A percentile compares a stretch with the other conserved stretches of the same genome.
These are phyloP conservation scores for Toxonevra muliebris DNA, from an alignment of 2,888 invertebrate genomes.

Conservation along the genomic window DNA sequence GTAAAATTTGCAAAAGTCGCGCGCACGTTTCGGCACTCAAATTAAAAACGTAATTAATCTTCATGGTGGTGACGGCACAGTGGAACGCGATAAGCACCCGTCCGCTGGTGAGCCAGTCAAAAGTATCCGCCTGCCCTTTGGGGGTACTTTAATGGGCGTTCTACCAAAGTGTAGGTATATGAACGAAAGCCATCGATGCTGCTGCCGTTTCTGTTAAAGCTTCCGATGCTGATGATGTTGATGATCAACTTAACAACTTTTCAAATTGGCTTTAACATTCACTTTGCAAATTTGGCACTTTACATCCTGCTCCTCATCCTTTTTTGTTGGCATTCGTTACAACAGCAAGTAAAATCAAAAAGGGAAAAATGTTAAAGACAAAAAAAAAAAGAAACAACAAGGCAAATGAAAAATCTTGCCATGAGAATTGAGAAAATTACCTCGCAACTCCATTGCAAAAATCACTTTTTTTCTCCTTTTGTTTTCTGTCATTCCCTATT, in stretches of 20 bases:
- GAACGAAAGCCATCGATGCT: too few species aligned
- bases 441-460: constrained; percentile 7
- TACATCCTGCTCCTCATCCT: constrained; percentile 9
- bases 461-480: background rate
- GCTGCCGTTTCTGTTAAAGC: too few species aligned
- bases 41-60: constrained; percentile 42
- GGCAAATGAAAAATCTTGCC: background rate
- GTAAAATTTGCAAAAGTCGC: background rate
- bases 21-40: constrained; percentile 29
- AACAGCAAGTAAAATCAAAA: constrained; percentile 8
- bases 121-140: background rate
- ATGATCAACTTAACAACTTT: constrained; percentile 40
- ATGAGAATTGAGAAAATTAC: background rate
- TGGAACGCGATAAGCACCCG: background rate
- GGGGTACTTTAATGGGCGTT: background rate
- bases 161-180: too few species aligned
- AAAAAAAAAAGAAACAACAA: constrained; percentile 15
- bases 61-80: background rate
- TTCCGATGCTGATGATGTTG: background rate
- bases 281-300: constrained; percentile 12
- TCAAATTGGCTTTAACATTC: constrained; percentile 37
- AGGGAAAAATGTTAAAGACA: background rate
- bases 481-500: background rate
- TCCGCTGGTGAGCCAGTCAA: background rate
- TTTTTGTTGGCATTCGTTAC: constrained; percentile 9